Evolutionary conservation across 2,888 invertebrate genomes (phyloP), one percentile per base, ranked within the genome.

Genomic region (Dorcus hopei): DNA sequence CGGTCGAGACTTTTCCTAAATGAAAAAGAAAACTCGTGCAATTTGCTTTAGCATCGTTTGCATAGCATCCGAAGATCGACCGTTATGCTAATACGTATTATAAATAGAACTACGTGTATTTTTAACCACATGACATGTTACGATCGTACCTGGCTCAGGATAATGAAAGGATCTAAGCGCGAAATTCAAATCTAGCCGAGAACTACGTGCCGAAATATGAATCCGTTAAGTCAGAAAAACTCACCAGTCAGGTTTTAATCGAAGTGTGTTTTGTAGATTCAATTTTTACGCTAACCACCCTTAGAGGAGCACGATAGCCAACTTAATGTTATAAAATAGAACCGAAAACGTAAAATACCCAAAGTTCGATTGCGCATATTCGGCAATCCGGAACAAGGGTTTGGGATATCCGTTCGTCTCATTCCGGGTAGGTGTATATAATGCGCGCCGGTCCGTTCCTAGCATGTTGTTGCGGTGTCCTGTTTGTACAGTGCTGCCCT

Each of bases 261-360:
- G 69, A 67, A 65, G 66, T 68, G 64, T 65, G 64, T 64, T 58
- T 67, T 69, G 67, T 61, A 64, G 61, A 68, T 66, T 68, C 63
- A 65, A 63, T 71, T 74, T 72, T 69, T 71, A 72, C 74, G 72
- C 70, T 71, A 52, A 77, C 74, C 78, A 76, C 77, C 79, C 76
- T 77, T 69, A 71, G 71, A 76, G 76, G 70, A 74, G 73, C 78
- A 79, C 79, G 77, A 72, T 74, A 72, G 77, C 77, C 78, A 78
- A 79, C 79, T 78, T 79, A 78, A 75, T 77, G 78, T 68, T 70
- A 73, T 67, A 68, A 78, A 77, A 77, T 76, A 75, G 74, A 68
- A 74, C 76, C 74, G 76, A 76, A 74, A 77, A 77, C 76, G 74
- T 74, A 76, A 76, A 74, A 73, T 70, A 67, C 68, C 70, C 68